Percentiles rank a stretch among this genome's conserved stretches.
Evolutionary conservation across 2,888 invertebrate genomes (phyloP).

Genomic region (Exephanes ischioxanthus): DNA sequence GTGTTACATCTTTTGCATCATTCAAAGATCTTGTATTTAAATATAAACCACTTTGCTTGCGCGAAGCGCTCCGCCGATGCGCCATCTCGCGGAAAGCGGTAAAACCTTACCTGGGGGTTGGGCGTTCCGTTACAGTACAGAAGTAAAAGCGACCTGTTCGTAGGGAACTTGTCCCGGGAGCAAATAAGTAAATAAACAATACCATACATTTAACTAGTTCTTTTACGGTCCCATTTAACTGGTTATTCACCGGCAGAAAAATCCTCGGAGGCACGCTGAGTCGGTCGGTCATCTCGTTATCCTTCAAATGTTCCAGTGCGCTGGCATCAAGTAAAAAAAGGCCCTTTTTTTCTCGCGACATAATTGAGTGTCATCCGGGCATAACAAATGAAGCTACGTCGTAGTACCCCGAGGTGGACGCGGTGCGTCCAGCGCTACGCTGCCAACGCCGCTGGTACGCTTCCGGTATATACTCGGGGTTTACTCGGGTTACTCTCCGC

Average conservation of each 20-base stretch:
- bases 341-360: constrained; percentile 78
- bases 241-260: too few species aligned
- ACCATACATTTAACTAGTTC: too few species aligned
- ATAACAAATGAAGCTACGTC: constrained; percentile 82
- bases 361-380: constrained; percentile 83
- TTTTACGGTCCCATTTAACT: too few species aligned
- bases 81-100: too few species aligned
- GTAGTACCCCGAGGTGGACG: constrained; percentile 49
- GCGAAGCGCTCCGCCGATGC: too few species aligned
- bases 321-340: constrained; percentile 70
- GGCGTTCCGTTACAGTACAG: background rate
- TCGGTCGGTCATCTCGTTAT: background rate
- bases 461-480: constrained; percentile 57
- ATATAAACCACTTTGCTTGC: too few species aligned
- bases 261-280: background rate
- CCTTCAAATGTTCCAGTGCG: background rate
- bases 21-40: too few species aligned
- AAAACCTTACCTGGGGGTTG: background rate
- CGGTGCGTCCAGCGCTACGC: constrained; percentile 46
- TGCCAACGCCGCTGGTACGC: constrained; percentile 54
- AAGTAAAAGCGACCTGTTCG: too few species aligned
- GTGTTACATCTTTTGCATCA: too few species aligned
- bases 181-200: too few species aligned
- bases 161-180: too few species aligned
- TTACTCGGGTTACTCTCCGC: constrained; percentile 66